Evolutionary conservation across 2,888 invertebrate species (phyloP), one percentile per base, ranked within the genome.

Genomic region (Cynaeus angustus): DNA sequence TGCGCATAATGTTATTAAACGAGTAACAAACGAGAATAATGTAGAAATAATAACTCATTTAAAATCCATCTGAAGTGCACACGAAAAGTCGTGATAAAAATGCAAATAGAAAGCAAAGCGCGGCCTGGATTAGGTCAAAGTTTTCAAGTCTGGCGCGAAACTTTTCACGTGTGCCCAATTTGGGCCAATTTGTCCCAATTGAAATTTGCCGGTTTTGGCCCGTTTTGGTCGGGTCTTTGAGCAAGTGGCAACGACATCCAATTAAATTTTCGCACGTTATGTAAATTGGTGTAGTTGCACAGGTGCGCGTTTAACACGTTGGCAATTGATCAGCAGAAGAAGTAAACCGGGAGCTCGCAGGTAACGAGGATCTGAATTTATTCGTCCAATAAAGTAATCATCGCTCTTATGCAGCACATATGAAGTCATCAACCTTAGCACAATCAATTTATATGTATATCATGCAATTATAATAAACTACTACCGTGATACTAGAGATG

Each of bases 371-470:
- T 13, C 10, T 48, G 56, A 66, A 66, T 66, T 66, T 66, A 66
- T 66, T 72, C 72, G 72, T 56, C 75, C 77, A 78, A 79, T 79
- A 79, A 80, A 79, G 77, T 79, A 79, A 81, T 80, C 80, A 79
- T 78, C 79, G 74, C 75, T 74, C 75, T 75, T 78, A 75, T 71
- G 74, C 75, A 65, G 72, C 76, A 73, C 76, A 78, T 81, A 84
- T 84, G 81, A 83, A 84, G 84, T 83, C 83, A 83, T 84, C 84
- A 83, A 83, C 82, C 83, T 81, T 80, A 68, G 78, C 80, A 81
- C 84, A 84, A 85, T 85, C 84, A 85, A 85, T 85, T 84, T 85
- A 83, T 83, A 85, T 85, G 84, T 83, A 85, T 84, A 84, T 84
- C 83, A 83, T 82, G 83, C 83, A 82, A 83, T 83, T 83, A 84